Evolutionary conservation across 2,888 invertebrate genomes (phyloP), one percentile per base, ranked within the genome.

Genomic region (Polydesmus complanatus): DNA sequence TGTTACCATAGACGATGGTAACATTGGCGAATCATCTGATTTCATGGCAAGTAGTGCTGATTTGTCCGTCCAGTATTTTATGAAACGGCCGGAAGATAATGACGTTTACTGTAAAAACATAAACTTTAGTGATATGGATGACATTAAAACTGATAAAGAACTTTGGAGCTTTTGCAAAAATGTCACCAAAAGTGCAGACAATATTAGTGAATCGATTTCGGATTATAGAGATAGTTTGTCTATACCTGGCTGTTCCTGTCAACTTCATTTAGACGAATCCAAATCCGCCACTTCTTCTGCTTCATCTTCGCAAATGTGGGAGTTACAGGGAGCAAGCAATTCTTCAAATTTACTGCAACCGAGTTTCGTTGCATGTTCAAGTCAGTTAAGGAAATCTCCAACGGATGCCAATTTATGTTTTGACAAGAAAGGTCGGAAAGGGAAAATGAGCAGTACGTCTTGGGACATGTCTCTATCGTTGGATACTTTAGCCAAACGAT

Each of bases 371-470:
- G 71, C 72, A 22, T 74, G 75, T 5, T 72, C 75, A 27, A 69
- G 73, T 60, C 26, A 27, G 19, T 37, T 61, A 27, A 48, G 49
- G 37, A 61, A 79, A 69, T 79, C 79, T 5, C 79, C 79, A 22
- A 79, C 79, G 18, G 79, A 80, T 65, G 79, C 79, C 2, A 79
- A 78, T 51, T 71, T 80, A 71, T 80, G 57, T 79, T 79, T 68
- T 77, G 51, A 58, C 27, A 53, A 60, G 26, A 50, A 50, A n/a
- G 18, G 25, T 26, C 78, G 68, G 69, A 79, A 25, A 79, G 79
- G 68, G 78, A 79, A 3, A 79, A 80, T 67, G 79, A 79, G 69
- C 79, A 80, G 67, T 79, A 80, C 68, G 80, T 79, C 69, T 79
- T 79, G 23, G 61, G 57, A 61, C 47, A 61, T 61, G 61, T 61